phyloP scores from a whole-genome alignment of 2,113 vertebrate genomes.

The Chitala chitala region DNA sequence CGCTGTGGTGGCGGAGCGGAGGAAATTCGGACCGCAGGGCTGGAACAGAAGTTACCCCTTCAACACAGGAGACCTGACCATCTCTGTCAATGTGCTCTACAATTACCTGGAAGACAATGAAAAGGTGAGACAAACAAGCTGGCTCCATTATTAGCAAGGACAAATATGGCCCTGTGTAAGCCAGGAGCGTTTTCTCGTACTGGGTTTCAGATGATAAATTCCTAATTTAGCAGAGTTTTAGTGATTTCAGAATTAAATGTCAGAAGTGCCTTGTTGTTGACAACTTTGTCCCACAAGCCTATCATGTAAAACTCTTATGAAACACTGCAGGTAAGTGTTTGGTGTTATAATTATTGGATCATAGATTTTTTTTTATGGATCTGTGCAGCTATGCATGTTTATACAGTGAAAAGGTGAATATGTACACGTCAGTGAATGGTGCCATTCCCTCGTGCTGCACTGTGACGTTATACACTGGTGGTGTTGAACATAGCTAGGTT shows the following conservation, averaged over 20 bases:
- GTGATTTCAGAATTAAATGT: conserved; percentile 1
- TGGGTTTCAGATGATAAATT: background rate
- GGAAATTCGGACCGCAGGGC: conserved; percentile 88
- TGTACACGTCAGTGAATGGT: too few relatives aligned
- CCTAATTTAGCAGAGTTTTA: conserved; percentile 1
- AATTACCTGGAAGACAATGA: conserved; percentile 87
- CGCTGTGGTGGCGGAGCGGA: conserved; percentile 82
- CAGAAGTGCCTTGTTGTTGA: background rate
- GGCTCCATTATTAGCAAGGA: background rate
- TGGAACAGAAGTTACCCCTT: conserved; percentile 93
- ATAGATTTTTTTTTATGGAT: too few relatives aligned
- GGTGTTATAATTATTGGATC: too few relatives aligned
- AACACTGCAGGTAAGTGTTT: too few relatives aligned
- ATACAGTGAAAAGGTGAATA: too few relatives aligned
- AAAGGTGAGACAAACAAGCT: conserved; percentile 64
- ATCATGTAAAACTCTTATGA: background rate
- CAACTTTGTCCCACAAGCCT: background rate
- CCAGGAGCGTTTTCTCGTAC: background rate
- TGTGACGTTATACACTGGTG: too few relatives aligned
- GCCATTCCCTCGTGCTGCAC: too few relatives aligned
- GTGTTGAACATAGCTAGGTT: too few relatives aligned
- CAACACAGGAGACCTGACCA: conserved; percentile 84
- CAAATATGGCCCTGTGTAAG: background rate
- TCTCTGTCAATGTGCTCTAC: conserved; percentile 82
- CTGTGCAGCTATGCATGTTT: too few relatives aligned